Percentiles rank a stretch among this genome's conserved stretches.
Evolutionary conservation across 2,113 vertebrate genomes (phyloP).

Genomic region (Myotis brandtii): DNA sequence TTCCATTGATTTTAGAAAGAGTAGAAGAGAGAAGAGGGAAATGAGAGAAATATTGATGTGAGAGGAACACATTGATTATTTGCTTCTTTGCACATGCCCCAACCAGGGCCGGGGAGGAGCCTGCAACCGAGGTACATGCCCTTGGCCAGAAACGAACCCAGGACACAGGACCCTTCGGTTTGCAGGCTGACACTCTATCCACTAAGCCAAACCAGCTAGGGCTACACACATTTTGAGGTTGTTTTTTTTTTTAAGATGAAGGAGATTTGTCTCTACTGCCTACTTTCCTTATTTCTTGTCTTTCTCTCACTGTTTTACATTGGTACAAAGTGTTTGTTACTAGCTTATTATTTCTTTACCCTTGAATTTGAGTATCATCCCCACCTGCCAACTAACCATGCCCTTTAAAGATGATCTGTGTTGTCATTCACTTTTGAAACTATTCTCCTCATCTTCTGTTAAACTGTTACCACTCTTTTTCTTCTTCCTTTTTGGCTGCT

Average conservation of each 20-base stretch:
- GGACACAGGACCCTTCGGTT: too few relatives aligned
- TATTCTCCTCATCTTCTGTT: background rate
- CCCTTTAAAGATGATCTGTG: conserved; percentile 1
- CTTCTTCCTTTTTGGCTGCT: background rate
- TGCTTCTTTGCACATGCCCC: too few relatives aligned
- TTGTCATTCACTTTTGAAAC: conserved; percentile 34
- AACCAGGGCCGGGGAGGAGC: too few relatives aligned
- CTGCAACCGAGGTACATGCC: too few relatives aligned
- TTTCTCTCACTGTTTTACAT: background rate
- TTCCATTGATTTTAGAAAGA: background rate
- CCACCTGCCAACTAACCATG: background rate
- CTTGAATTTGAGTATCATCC: background rate
- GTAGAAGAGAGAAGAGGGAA: too few relatives aligned
- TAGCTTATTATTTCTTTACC: background rate
- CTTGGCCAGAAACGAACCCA: too few relatives aligned
- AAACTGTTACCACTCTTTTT: background rate
- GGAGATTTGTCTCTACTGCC: background rate
- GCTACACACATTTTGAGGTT: too few relatives aligned
- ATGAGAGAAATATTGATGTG: too few relatives aligned
- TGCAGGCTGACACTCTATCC: too few relatives aligned
- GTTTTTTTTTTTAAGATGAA: background rate
- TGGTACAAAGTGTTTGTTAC: conserved; percentile 5
- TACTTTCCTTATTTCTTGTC: conserved; percentile 18
- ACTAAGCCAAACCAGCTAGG: too few relatives aligned
- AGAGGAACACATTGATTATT: too few relatives aligned